Percentiles rank a stretch among this genome's conserved stretches.
Evolutionary conservation across 1,140 invertebrate species (phyloP).

Genomic region (Caenorhabditis tropicalis): DNA sequence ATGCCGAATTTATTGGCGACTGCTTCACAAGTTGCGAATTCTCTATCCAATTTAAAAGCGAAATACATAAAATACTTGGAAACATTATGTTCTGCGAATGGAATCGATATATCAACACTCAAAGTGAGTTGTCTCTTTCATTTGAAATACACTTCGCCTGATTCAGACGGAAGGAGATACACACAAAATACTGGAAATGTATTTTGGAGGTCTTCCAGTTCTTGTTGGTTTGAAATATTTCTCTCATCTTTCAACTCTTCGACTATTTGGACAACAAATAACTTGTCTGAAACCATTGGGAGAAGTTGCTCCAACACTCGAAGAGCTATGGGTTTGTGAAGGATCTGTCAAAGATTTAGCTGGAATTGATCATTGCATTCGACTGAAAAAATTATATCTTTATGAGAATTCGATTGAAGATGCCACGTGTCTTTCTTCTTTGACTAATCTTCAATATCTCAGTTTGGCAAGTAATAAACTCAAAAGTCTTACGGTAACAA

Average conservation of each 20-base stretch:
- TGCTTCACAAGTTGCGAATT: conserved; percentile 49
- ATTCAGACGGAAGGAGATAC: conserved; percentile 58
- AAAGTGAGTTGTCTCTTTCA: not conserved
- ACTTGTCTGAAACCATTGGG: conserved; percentile 58
- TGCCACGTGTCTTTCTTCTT: conserved; percentile 40
- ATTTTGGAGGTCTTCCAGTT: conserved; percentile 67
- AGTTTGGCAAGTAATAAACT: conserved; percentile 58
- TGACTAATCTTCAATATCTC: conserved; percentile 59
- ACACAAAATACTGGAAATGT: conserved; percentile 62
- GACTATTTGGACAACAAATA: conserved; percentile 63
- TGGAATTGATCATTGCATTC: conserved; percentile 61
- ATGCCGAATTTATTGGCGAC: conserved; percentile 28
- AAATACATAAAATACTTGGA: conserved; percentile 66
- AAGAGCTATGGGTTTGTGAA: conserved; percentile 68
- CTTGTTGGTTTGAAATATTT: conserved; percentile 65
- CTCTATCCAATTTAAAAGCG: conserved; percentile 58
- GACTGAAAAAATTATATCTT: conserved; percentile 61
- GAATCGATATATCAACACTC: conserved; percentile 49
- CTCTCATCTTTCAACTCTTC: conserved; percentile 50
- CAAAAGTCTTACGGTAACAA: conserved; percentile 29
- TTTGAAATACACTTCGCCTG: conserved; percentile 1
- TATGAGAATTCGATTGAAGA: conserved; percentile 64
- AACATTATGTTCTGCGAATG: conserved; percentile 62
- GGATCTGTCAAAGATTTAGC: conserved; percentile 62
- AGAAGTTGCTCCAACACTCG: conserved; percentile 61